A percentile compares a stretch with the other conserved stretches of the same genome.
phyloP scores from a whole-genome alignment of 2,113 vertebrate species.

The Larimichthys polyactis region DNA sequence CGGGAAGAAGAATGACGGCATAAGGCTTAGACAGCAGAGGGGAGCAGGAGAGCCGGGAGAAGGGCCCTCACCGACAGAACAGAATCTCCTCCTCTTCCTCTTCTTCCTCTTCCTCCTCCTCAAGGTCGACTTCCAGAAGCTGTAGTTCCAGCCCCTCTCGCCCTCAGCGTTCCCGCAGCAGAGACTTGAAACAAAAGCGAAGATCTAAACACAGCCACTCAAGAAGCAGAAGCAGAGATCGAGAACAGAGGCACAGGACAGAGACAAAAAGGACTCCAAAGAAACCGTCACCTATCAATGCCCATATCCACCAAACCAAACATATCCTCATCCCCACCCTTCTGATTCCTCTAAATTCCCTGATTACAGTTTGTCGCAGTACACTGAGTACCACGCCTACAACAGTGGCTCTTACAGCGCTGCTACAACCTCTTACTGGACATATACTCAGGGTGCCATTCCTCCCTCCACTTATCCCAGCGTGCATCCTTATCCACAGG shows the following conservation, averaged over 20 bases:
- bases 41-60: neutral
- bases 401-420: neutral
- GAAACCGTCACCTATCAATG: neutral
- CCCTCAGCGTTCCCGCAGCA: neutral
- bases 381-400: neutral
- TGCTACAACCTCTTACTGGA: slow-evolving; percentile 6
- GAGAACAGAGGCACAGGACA: neutral
- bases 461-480: neutral
- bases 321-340: neutral
- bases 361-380: slow-evolving; percentile 21
- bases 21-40: neutral
- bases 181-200: neutral
- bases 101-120: neutral
- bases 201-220: neutral
- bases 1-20: slow-evolving; percentile 43
- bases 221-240: neutral
- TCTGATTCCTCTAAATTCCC: neutral
- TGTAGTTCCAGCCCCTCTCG: slow-evolving; percentile 9
- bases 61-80: neutral
- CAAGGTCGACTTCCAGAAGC: slow-evolving; percentile 24
- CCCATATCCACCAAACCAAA: slow-evolving; percentile 21
- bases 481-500: neutral
- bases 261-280: neutral
- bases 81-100: slow-evolving; percentile 21
- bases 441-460: neutral